Evolutionary conservation across 2,888 invertebrate genomes (phyloP).

Genomic region (Theretra japonica): DNA sequence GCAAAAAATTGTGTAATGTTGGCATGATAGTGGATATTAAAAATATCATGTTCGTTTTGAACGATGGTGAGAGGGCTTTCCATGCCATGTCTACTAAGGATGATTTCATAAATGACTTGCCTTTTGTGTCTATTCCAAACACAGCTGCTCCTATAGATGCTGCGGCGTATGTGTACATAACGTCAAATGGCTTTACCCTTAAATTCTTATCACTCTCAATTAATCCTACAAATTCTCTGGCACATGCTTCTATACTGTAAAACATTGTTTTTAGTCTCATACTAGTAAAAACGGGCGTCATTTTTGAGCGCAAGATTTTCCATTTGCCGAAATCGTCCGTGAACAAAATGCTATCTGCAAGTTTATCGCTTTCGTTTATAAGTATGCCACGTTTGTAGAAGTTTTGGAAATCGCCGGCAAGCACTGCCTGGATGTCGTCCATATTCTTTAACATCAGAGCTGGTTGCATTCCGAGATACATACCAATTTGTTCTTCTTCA

Average conservation of each 20-base stretch:
- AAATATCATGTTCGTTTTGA: slow-evolving; percentile 46
- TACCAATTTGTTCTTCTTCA: slow-evolving; percentile 54
- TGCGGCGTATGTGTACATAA: slow-evolving; percentile 61
- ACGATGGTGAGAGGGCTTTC: slow-evolving; percentile 50
- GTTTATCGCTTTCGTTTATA: slow-evolving; percentile 55
- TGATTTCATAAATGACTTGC: slow-evolving; percentile 64
- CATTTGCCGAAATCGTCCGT: slow-evolving; percentile 63
- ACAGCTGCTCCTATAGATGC: slow-evolving; percentile 68
- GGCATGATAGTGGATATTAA: slow-evolving; percentile 51
- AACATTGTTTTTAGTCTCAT: slow-evolving; percentile 72
- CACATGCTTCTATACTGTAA: slow-evolving; percentile 62
- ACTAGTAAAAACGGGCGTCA: slow-evolving; percentile 70
- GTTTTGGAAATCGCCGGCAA: slow-evolving; percentile 61
- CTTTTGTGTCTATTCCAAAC: slow-evolving; percentile 71
- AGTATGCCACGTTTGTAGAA: slow-evolving; percentile 62
- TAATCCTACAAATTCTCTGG: slow-evolving; percentile 58
- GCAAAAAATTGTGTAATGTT: slow-evolving; percentile 49
- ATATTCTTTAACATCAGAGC: slow-evolving; percentile 58
- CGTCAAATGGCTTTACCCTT: slow-evolving; percentile 54
- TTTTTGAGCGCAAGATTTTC: slow-evolving; percentile 68
- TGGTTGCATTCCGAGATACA: slow-evolving; percentile 53
- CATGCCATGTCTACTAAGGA: slow-evolving; percentile 64
- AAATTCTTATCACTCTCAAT: slow-evolving; percentile 50
- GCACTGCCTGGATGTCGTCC: slow-evolving; percentile 62
- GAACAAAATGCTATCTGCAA: slow-evolving; percentile 64